Base-by-base conservation (phyloP, 2,888 invertebrate species). In the Caenorhabditis afra region DNA sequence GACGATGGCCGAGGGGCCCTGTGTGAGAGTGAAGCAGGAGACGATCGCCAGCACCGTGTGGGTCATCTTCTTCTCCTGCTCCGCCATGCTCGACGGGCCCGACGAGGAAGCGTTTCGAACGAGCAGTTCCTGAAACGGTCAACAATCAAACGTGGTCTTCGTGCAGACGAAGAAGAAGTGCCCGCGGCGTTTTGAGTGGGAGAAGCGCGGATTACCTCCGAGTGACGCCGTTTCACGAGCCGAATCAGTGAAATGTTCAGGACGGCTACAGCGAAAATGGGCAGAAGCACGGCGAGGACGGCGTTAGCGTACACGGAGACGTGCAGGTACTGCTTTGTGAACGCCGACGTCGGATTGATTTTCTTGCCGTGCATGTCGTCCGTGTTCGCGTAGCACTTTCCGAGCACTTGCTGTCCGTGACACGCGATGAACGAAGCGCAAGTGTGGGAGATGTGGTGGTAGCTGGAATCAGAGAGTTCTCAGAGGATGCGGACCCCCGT, bases 61-160 rank as follows among this genome's bases (percentile, higher is more conserved):
- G 12, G 85, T 85, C 86, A 86, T 83, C 23, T 84, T 82, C 58
- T 76, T 82, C 57, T 86, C 85, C 50, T 86, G 86, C 23, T 86
- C 82, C 0, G 82, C 81, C 53, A 77, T 66, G 20, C 61, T 70
- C 20, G 78, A 78, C 29, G 75, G 75, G 8, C 74, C 74, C 4
- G 74, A 45, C 11, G 70, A 45, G 23, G 70, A 44, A 5, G 73
- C 81, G 35, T 78, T 81, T 11, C 77, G 74, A 29, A 77, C 75
- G 47, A 81, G 62, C 11, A 81, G 78, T 49, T 81, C 81, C 81
- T 81, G 58, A 52, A 70, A 35, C 5, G 1, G 22, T 23, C 50
- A 50, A 57, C 0, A 29, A 49, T 4, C 16, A 18, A n/a, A n/a
- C 29, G 14, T 14, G 12, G 37, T 45, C 23, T 67, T 14, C 29